A percentile compares a stretch with the other conserved stretches of the same genome.
These are phyloP conservation scores for Hemithea aestivaria DNA, from an alignment of 2,888 invertebrate species.

Conservation along the genomic window DNA sequence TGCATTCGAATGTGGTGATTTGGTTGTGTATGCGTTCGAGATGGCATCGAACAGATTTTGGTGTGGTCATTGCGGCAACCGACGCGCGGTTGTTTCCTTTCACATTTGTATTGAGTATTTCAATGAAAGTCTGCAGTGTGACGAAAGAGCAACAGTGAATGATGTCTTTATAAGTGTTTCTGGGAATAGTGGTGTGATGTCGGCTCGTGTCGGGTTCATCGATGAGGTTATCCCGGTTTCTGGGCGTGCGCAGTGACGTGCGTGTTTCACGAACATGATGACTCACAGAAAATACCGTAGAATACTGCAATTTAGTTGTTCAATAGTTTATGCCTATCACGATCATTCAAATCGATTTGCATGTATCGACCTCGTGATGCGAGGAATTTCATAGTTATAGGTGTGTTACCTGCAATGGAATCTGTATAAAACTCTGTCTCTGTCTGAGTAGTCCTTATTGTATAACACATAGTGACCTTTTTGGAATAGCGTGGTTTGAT, in stretches of 20 bases:
- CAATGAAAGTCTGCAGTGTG: slow-evolving; percentile 24
- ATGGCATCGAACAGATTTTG: slow-evolving; percentile 4
- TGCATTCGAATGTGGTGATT: slow-evolving; percentile 35
- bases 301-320: slow-evolving; percentile 8
- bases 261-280: slow-evolving; percentile 19
- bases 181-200: slow-evolving; percentile 24
- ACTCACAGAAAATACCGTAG: slow-evolving; percentile 29
- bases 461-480: neutral
- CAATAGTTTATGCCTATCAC: slow-evolving; percentile 6
- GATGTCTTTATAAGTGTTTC: slow-evolving; percentile 13
- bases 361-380: slow-evolving; percentile 13
- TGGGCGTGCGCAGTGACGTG: slow-evolving; percentile 55
- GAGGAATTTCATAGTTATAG: slow-evolving; percentile 6
- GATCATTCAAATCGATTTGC: slow-evolving; percentile 9
- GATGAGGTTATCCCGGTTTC: slow-evolving; percentile 49
- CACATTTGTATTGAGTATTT: slow-evolving; percentile 30
- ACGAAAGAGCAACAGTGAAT: slow-evolving; percentile 23
- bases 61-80: slow-evolving; percentile 20
- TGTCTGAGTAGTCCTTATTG: slow-evolving; percentile 5
- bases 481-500: neutral
- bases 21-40: slow-evolving; percentile 17
- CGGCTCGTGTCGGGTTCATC: slow-evolving; percentile 32
- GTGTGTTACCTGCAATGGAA: slow-evolving; percentile 6
- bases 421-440: neutral
- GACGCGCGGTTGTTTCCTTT: slow-evolving; percentile 36